phyloP scores from a whole-genome alignment of 1,140 invertebrate species.

The Stegodyphus dumicola region DNA sequence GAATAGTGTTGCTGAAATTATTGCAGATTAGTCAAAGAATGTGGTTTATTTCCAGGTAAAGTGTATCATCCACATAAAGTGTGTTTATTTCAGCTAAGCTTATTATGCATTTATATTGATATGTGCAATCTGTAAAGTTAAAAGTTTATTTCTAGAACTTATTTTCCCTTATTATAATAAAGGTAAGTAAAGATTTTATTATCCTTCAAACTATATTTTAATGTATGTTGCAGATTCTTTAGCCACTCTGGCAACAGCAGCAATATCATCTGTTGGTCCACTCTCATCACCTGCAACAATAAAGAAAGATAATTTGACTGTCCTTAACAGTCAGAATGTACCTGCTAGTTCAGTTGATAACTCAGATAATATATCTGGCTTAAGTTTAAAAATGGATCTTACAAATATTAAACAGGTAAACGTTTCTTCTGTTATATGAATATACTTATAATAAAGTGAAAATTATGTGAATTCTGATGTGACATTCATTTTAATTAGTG shows the following conservation, averaged over 20 bases:
- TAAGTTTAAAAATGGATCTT: slow-evolving; percentile 22
- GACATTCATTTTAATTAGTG: too few species aligned
- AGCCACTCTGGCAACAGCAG: slow-evolving; percentile 79
- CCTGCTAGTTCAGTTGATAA: background rate
- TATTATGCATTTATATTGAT: too few species aligned
- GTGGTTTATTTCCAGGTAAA: too few species aligned
- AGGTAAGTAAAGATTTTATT: background rate
- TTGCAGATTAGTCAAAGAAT: too few species aligned
- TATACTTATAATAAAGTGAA: too few species aligned
- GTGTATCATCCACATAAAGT: too few species aligned
- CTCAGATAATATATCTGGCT: background rate
- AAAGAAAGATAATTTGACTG: slow-evolving; percentile 12
- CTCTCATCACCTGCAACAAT: slow-evolving; percentile 26
- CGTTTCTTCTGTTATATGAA: background rate
- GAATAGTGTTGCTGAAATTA: too few species aligned
- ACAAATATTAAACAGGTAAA: slow-evolving; percentile 26
- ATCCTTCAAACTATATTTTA: too few species aligned
- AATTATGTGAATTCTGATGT: too few species aligned
- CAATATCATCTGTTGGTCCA: slow-evolving; percentile 68
- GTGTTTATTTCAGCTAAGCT: too few species aligned
- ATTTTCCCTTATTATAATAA: background rate
- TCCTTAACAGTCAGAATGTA: background rate
- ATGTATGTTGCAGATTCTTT: slow-evolving; percentile 72
- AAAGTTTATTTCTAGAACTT: background rate
- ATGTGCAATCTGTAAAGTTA: too few species aligned